These are phyloP conservation scores for Myiozetetes cayanensis DNA, from an alignment of 2,113 vertebrate species.

Conservation along the genomic window DNA sequence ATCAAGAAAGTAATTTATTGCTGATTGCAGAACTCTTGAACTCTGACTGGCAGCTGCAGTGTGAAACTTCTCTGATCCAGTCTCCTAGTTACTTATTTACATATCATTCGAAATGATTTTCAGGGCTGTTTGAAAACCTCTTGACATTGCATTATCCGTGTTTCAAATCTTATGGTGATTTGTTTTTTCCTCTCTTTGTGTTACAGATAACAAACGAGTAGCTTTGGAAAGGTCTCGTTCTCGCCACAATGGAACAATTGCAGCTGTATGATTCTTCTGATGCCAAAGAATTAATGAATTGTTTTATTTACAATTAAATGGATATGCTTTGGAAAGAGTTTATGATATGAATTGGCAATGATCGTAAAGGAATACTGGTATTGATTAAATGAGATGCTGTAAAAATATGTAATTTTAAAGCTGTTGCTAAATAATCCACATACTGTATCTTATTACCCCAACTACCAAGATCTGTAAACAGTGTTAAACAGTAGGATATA, in stretches of 20 bases:
- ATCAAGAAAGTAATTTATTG: conserved; percentile 78
- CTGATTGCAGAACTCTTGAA: conserved; percentile 81
- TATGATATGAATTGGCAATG: conserved; percentile 19
- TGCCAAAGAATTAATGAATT: conserved; percentile 74
- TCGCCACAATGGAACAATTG: conserved; percentile 86
- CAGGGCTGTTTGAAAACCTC: conserved; percentile 69
- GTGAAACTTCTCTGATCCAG: conserved; percentile 78
- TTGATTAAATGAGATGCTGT: conserved; percentile 36
- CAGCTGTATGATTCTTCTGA: conserved; percentile 80
- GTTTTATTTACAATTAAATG: conserved; percentile 56
- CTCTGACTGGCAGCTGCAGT: conserved; percentile 70
- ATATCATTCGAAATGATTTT: conserved; percentile 76
- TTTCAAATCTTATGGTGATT: conserved; percentile 62
- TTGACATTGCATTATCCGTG: conserved; percentile 57
- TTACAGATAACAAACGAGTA: conserved; percentile 90
- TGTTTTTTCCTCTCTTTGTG: conserved; percentile 67
- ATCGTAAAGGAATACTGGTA: conserved; percentile 46
- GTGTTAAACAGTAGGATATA: conserved; percentile 54
- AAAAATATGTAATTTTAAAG: conserved; percentile 52
- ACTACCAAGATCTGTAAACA: conserved; percentile 61
- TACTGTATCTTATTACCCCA: conserved; percentile 54
- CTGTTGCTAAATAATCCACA: conserved; percentile 45
- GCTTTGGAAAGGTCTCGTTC: conserved; percentile 96
- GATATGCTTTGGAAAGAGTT: conserved; percentile 43
- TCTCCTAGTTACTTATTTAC: conserved; percentile 77